Conservation (phyloP, 1,140 invertebrate genomes). For the Ostrea edulis region DNA sequence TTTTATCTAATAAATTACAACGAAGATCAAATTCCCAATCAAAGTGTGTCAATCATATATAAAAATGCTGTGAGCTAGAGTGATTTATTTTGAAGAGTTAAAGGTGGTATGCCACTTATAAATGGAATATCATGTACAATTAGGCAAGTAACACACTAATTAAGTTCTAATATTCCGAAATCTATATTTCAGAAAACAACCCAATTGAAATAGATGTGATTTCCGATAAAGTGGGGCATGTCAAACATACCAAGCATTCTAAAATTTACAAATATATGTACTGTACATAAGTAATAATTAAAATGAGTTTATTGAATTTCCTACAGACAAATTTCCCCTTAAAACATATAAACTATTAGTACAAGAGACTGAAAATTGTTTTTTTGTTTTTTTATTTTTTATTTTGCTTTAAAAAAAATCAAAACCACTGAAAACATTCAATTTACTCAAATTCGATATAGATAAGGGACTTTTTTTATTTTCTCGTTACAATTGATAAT, state of each 20-base stretch:
- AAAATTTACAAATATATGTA: background rate
- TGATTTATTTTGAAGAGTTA: background rate
- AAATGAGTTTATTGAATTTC: too few relatives aligned
- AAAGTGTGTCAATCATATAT: background rate
- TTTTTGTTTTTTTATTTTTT: too few relatives aligned
- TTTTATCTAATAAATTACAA: background rate
- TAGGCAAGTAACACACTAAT: conserved; percentile 1
- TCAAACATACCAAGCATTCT: background rate
- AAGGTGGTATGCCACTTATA: background rate
- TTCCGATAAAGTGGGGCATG: background rate
- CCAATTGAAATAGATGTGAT: background rate
- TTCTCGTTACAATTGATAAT: too few relatives aligned
- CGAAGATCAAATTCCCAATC: background rate
- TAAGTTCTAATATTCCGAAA: background rate
- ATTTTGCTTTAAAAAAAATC: too few relatives aligned
- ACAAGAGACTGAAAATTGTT: too few relatives aligned
- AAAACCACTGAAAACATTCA: too few relatives aligned
- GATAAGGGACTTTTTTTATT: too few relatives aligned
- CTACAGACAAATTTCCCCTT: too few relatives aligned
- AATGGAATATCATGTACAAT: background rate
- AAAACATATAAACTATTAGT: too few relatives aligned
- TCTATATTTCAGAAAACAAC: background rate
- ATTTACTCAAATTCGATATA: too few relatives aligned
- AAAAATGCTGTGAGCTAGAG: background rate
- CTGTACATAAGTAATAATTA: too few relatives aligned